These are phyloP conservation scores for Pseudomyrmex dendroicus DNA, from an alignment of 1,140 invertebrate species.

Conservation along the genomic window DNA sequence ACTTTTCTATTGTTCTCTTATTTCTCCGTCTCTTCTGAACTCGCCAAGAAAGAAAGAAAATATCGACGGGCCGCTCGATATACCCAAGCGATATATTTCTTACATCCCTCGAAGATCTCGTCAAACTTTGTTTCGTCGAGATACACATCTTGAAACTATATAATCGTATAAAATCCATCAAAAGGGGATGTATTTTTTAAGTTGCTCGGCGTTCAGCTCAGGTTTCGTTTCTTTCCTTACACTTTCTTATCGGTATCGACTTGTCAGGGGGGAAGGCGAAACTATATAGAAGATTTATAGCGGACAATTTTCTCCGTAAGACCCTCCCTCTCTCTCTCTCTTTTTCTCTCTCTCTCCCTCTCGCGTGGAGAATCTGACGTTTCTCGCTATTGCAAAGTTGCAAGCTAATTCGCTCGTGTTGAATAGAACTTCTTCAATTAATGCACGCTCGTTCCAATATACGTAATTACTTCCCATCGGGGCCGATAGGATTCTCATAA, in stretches of 20 bases:
- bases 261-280: background rate
- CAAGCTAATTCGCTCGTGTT: conserved; percentile 10
- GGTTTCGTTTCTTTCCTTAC: too few relatives aligned
- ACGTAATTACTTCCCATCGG: conserved; percentile 45
- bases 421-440: conserved; percentile 47
- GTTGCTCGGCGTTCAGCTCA: background rate
- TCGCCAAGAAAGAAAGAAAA: too few relatives aligned
- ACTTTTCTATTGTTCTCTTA: conserved; percentile 16
- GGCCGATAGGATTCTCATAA: conserved; percentile 28
- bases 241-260: too few relatives aligned
- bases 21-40: background rate
- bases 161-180: background rate
- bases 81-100: background rate
- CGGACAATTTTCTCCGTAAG: background rate
- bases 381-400: conserved; percentile 6
- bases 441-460: conserved; percentile 38
- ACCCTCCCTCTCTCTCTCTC: background rate
- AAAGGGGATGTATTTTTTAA: background rate
- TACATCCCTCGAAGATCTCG: background rate
- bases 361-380: background rate
- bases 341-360: too few relatives aligned
- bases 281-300: conserved; percentile 1
- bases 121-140: background rate
- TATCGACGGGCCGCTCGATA: too few relatives aligned
- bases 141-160: background rate